Evolutionary conservation across 2,113 vertebrate genomes (phyloP), one percentile per base, ranked within the genome.

Genomic region (Tautogolabrus adspersus): DNA sequence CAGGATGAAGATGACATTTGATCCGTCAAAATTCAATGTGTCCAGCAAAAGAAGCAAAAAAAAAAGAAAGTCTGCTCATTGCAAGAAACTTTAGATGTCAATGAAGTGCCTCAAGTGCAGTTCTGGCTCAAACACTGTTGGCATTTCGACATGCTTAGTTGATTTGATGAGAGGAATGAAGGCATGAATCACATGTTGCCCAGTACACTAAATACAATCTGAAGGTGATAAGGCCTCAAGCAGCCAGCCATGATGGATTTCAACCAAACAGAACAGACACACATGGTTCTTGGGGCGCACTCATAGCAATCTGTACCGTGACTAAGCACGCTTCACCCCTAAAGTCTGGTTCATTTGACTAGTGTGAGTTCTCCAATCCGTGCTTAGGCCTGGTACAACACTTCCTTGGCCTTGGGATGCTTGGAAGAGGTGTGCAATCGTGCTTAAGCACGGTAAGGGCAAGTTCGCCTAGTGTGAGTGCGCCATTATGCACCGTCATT

Each of bases 41-140:
- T 75, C 66, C 30, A 46, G 76, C 64, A 66, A 19, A 52, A 47
- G 21, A 66, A 63, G 54, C 13, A 40, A 55, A 21, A 74, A 10
- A 52, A 19, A 44, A 44, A 13, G 42, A 38, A 21, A n/a, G 58
- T 57, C 52, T 19, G 16, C 11, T 64, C 46, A 6, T 37, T 22
- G 4, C 8, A 16, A 19, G 55, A 46, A 62, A 52, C 26, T 37
- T 15, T 5, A 42, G 37, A 54, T 40, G 51, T 52, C 49, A 70
- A 12, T 21, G 13, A 67, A 78, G 52, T 18, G 42, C 70, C 59
- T 47, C 15, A 46, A 65, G 37, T 58, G 63, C 26, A 19, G 15
- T 26, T 72, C 66, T 60, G 30, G 30, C 30, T 46, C 59, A 52
- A 37, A 68, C 21, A 52, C 26, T n/a, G 58, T 54, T n/a, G 15